Evolutionary conservation across 2,113 vertebrate species (phyloP), one percentile per base, ranked within the genome.

Genomic region (Anas platyrhynchos): DNA sequence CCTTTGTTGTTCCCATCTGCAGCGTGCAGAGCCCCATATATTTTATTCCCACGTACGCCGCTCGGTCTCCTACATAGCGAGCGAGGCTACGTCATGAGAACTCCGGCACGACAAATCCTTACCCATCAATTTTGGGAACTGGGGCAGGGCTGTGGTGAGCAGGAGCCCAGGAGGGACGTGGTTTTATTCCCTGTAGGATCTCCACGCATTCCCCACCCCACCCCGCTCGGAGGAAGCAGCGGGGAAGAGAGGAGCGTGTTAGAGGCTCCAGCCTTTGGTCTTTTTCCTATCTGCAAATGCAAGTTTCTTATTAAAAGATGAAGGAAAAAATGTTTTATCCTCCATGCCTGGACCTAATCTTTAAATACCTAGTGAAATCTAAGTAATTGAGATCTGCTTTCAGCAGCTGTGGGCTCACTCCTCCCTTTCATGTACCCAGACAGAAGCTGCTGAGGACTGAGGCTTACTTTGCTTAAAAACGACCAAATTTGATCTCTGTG

Each of bases 251-350:
- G 32, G 6, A 86, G 43, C 31, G 7, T 5, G 31, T 80, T 43
- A 78, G 62, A 92, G 0, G 2, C 54, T 73, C 31, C 55, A 77
- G 84, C 21, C 93, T 86, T 79, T 46, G 59, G 58, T 87, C 62
- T 86, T 92, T 75, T 79, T 78, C 80, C 12, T 79, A 84, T 46
- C 88, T 88, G 78, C 89, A 92, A 94, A 93, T 94, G 84, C 63
- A 94, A 96, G 75, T 89, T 91, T 86, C 94, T 92, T 96, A 96
- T 93, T 94, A 97, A 95, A 86, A 94, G 95, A 97, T 96, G 90
- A 95, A 94, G 89, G 66, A 94, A 9, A 93, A 84, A 6, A 21
- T 34, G 66, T 95, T 96, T 95, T 91, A 96, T 97, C 94, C 81
- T 94, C 81, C 67, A 75, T 0, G 0, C 79, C 58, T 32, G 0